These are phyloP conservation scores for Agrilus biguttatus DNA, from an alignment of 2,888 invertebrate genomes.

Conservation along the genomic window DNA sequence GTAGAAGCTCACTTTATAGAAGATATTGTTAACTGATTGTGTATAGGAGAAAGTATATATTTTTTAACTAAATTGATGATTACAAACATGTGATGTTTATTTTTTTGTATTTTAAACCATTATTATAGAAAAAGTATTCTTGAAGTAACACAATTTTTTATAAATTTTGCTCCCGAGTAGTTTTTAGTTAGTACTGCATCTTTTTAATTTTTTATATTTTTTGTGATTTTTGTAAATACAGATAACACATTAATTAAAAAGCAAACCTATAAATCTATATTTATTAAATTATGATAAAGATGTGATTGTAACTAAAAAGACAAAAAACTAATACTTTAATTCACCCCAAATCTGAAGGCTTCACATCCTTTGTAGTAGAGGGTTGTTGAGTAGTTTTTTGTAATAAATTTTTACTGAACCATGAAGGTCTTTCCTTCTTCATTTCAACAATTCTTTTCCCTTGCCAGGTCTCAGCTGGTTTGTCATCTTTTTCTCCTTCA, in stretches of 20 bases:
- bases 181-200: too few species aligned
- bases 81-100: too few species aligned
- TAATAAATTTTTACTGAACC: conserved; percentile 77
- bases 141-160: too few species aligned
- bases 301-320: neutral
- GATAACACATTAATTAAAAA: too few species aligned
- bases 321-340: neutral
- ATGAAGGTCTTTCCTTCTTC: conserved; percentile 68
- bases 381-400: conserved; percentile 62
- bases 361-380: conserved; percentile 55
- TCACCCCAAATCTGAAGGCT: conserved; percentile 58
- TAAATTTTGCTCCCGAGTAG: too few species aligned
- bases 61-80: too few species aligned
- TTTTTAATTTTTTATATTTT: too few species aligned
- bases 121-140: too few species aligned
- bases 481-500: conserved; percentile 58
- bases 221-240: too few species aligned
- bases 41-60: too few species aligned
- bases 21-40: conserved; percentile 1
- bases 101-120: too few species aligned
- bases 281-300: neutral
- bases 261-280: neutral
- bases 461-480: conserved; percentile 44
- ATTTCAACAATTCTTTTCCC: conserved; percentile 75
- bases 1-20: conserved; percentile 57